Conservation (phyloP, 2,797 vertebrate genomes). For the Rhodeus uyekii region DNA sequence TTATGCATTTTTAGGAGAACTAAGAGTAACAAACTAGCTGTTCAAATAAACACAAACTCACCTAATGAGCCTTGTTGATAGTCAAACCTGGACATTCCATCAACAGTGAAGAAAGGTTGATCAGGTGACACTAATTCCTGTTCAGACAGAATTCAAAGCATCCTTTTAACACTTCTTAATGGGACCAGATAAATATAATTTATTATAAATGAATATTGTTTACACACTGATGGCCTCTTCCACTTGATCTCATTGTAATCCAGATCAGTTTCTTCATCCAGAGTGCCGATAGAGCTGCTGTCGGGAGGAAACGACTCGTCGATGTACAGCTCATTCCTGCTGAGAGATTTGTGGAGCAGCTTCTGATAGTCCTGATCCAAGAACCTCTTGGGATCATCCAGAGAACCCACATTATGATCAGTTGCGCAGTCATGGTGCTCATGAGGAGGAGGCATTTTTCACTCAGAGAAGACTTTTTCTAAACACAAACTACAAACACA, state of each 20-base stretch:
- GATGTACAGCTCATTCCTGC: conserved; percentile 39
- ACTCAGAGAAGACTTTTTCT: not conserved
- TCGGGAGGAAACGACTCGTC: conserved; percentile 69
- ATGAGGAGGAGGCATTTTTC: conserved; percentile 54
- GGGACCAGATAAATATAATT: not conserved
- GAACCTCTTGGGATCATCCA: conserved; percentile 61
- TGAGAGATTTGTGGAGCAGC: conserved; percentile 59
- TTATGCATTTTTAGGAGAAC: too few relatives aligned
- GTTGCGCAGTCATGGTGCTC: conserved; percentile 64
- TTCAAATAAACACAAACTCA: conserved; percentile 45
- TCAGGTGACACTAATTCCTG: conserved; percentile 44
- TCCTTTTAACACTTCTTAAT: not conserved
- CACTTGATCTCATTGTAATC: not conserved
- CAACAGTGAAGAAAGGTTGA: conserved; percentile 40
- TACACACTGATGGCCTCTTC: conserved; percentile 14
- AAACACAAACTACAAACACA: not conserved
- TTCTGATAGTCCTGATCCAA: conserved; percentile 63
- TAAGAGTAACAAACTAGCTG: too few relatives aligned
- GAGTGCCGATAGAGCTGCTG: conserved; percentile 61
- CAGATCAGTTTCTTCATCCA: not conserved
- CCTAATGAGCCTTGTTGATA: conserved; percentile 65
- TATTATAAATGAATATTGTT: not conserved
- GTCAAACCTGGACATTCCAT: conserved; percentile 68
- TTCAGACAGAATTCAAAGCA: not conserved
- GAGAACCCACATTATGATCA: conserved; percentile 57